phyloP scores from a whole-genome alignment of 2,113 vertebrate genomes.

The Scolopax mira region DNA sequence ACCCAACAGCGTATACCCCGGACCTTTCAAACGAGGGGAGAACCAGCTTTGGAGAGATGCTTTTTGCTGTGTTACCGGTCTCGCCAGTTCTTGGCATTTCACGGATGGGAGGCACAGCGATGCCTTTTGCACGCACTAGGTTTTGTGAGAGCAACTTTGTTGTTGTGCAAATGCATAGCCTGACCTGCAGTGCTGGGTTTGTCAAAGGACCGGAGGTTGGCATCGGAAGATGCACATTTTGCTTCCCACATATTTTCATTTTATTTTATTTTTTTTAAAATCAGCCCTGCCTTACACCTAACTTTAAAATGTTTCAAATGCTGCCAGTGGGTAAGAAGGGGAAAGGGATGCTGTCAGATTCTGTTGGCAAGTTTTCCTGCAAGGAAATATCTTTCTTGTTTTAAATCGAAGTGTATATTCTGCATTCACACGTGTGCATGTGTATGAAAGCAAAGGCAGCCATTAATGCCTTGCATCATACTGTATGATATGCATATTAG shows the following conservation, averaged over 20 bases:
- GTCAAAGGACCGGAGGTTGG: not conserved
- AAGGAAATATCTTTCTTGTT: not conserved
- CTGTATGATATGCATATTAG: not conserved
- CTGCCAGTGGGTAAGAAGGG: not conserved
- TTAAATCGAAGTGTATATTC: not conserved
- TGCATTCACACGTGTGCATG: not conserved
- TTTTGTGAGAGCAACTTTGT: not conserved
- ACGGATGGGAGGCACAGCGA: not conserved
- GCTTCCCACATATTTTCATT: not conserved
- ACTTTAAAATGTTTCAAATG: not conserved
- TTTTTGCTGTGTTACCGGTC: not conserved
- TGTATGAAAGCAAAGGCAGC: not conserved
- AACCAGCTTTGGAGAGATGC: not conserved
- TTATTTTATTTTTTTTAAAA: not conserved
- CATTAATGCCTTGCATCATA: not conserved
- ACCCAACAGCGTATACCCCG: not conserved
- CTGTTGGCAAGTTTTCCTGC: not conserved
- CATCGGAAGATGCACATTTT: not conserved
- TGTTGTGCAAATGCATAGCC: not conserved
- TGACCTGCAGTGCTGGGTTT: not conserved
- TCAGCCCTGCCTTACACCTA: not conserved
- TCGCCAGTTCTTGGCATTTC: not conserved
- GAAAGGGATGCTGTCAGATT: not conserved
- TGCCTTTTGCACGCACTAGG: not conserved
- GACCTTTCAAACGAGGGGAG: not conserved